These are phyloP conservation scores for Bellardia pandia DNA, from an alignment of 2,888 invertebrate species.

Conservation along the genomic window DNA sequence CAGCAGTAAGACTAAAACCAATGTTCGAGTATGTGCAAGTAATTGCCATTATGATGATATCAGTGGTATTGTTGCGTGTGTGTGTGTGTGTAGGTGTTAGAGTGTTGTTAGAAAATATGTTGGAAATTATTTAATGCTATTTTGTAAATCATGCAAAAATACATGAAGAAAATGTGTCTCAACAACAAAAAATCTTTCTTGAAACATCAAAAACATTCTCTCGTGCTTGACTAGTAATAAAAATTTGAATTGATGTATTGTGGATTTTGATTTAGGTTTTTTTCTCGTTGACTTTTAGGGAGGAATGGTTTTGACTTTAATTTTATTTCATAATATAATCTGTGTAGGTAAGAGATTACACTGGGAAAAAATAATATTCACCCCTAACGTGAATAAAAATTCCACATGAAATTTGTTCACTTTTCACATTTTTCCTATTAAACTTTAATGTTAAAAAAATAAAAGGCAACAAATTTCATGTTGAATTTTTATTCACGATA, in stretches of 20 bases:
- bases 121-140: conserved; percentile 37
- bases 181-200: conserved; percentile 23
- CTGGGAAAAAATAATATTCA: conserved; percentile 2
- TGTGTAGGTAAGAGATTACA: neutral
- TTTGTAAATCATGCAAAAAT: conserved; percentile 46
- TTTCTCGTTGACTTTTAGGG: conserved; percentile 26
- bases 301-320: conserved; percentile 42
- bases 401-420: too few relatives aligned
- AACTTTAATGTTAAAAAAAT: too few relatives aligned
- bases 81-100: neutral
- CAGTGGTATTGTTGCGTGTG: neutral
- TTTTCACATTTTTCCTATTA: too few relatives aligned
- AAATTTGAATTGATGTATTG: conserved; percentile 33
- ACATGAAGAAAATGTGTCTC: conserved; percentile 28
- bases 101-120: neutral
- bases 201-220: conserved; percentile 49
- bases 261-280: conserved; percentile 17
- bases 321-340: conserved; percentile 17
- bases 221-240: conserved; percentile 49
- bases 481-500: too few relatives aligned
- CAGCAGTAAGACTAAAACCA: conserved; percentile 47
- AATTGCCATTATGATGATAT: neutral
- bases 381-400: too few relatives aligned
- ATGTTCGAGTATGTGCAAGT: conserved; percentile 14
- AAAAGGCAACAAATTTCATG: too few relatives aligned